Evolutionary conservation across 2,113 vertebrate species (phyloP).

Genomic region (Laticauda colubrina): DNA sequence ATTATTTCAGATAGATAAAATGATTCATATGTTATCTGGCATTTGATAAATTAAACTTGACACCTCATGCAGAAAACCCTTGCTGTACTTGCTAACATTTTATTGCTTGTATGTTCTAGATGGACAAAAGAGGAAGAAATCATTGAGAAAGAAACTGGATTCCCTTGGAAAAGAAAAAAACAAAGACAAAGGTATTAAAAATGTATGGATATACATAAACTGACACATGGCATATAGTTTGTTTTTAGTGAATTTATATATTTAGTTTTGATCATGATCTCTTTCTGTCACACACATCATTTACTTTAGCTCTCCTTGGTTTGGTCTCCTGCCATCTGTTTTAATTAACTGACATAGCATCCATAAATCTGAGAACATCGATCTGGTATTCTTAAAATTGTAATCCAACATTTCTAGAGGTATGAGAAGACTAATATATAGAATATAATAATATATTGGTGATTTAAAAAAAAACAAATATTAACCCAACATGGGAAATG

Average conservation of each 20-base stretch:
- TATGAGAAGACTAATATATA: background rate
- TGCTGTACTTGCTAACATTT: background rate
- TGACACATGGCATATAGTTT: background rate
- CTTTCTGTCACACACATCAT: background rate
- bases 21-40: background rate
- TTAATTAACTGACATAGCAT: background rate
- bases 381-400: background rate
- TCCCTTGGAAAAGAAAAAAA: slow-evolving; percentile 95
- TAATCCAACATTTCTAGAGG: background rate
- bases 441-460: background rate
- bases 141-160: slow-evolving; percentile 92
- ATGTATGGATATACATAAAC: background rate
- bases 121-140: slow-evolving; percentile 94
- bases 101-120: slow-evolving; percentile 71
- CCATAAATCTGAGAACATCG: background rate
- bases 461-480: background rate
- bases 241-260: background rate
- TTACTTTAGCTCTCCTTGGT: background rate
- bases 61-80: background rate
- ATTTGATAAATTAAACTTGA: background rate
- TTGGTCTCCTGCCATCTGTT: background rate
- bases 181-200: slow-evolving; percentile 90
- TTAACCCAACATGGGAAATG: background rate
- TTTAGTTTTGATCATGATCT: background rate
- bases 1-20: background rate